Percentiles rank a stretch among this genome's conserved stretches.
These are phyloP conservation scores for Gambusia yucatana DNA, from an alignment of 2,797 vertebrate genomes.

Conservation along the genomic window DNA sequence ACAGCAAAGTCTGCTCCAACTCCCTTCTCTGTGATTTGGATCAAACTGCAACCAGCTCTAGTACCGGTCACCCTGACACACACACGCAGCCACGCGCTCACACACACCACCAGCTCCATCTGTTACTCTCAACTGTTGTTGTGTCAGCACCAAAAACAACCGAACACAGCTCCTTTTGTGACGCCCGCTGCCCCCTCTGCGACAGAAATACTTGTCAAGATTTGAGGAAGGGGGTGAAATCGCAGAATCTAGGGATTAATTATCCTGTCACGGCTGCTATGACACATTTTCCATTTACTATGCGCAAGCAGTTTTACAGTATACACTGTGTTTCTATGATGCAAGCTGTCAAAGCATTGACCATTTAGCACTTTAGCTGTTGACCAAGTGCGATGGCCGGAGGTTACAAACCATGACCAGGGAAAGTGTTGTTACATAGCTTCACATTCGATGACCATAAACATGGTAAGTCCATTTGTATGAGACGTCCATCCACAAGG, in stretches of 20 bases:
- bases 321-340: conserved; percentile 54
- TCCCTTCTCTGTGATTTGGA: conserved; percentile 39
- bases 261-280: conserved; percentile 57
- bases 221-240: conserved; percentile 56
- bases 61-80: conserved; percentile 52
- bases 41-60: conserved; percentile 38
- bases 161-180: conserved; percentile 62
- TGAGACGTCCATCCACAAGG: neutral
- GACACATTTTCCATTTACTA: conserved; percentile 50
- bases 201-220: conserved; percentile 63
- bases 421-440: conserved; percentile 1
- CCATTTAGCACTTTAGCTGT: conserved; percentile 44
- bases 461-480: neutral
- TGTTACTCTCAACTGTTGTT: conserved; percentile 67
- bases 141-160: conserved; percentile 73
- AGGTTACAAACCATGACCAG: neutral
- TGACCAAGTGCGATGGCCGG: conserved; percentile 20
- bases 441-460: neutral
- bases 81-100: conserved; percentile 23
- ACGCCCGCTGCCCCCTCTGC: conserved; percentile 34
- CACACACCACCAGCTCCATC: conserved; percentile 57
- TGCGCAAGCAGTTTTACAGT: conserved; percentile 37
- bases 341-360: conserved; percentile 38
- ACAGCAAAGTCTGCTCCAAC: conserved; percentile 22
- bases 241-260: conserved; percentile 60